phyloP scores from a whole-genome alignment of 2,113 vertebrate genomes.

The Syngnathus typhle region DNA sequence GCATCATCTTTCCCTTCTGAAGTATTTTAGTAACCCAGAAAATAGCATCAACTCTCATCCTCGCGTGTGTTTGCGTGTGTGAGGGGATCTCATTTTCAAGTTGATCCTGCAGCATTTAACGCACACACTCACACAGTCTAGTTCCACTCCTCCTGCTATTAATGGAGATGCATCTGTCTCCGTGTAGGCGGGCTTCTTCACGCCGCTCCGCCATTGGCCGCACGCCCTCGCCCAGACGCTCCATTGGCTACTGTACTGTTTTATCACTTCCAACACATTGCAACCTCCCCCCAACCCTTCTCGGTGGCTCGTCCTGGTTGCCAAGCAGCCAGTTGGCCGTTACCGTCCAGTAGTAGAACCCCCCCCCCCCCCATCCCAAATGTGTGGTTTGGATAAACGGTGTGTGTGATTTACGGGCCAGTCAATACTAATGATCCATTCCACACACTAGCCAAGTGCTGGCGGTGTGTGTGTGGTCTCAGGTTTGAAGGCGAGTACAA shows the following conservation, averaged over 20 bases:
- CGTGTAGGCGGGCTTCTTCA: conserved; percentile 43
- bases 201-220: conserved; percentile 44
- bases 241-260: conserved; percentile 41
- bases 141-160: conserved; percentile 59
- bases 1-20: conserved; percentile 10
- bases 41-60: conserved; percentile 24
- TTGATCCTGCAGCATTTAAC: conserved; percentile 40
- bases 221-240: conserved; percentile 10
- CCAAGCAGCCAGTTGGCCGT: conserved; percentile 76
- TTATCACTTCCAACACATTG: conserved; percentile 31
- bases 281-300: conserved; percentile 49
- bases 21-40: conserved; percentile 51
- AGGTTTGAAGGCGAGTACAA: conserved; percentile 20
- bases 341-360: conserved; percentile 10
- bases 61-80: background rate
- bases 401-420: conserved; percentile 17
- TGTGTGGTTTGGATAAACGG: conserved; percentile 7
- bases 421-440: conserved; percentile 48
- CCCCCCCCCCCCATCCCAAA: background rate
- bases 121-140: conserved; percentile 32
- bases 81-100: conserved; percentile 31
- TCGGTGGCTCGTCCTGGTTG: conserved; percentile 69
- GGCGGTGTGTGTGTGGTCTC: conserved; percentile 6
- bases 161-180: conserved; percentile 63
- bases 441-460: conserved; percentile 18